Evolutionary conservation across 2,888 invertebrate species (phyloP), one percentile per base, ranked within the genome.

Genomic region (Tinea pellionella): DNA sequence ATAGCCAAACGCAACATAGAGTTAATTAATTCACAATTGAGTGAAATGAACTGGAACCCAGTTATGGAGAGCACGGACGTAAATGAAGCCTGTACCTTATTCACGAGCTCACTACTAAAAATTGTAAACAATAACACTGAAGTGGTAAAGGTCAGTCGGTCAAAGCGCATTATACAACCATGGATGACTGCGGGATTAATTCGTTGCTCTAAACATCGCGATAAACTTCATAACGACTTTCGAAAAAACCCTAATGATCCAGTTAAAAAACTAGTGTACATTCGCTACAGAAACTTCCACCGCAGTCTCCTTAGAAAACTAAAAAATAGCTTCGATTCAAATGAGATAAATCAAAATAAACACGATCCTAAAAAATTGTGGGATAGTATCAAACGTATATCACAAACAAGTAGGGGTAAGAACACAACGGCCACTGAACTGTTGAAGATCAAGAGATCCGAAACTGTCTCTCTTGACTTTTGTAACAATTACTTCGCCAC

Each of bases 131-230:
- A 24, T 6, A 3, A 6, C 24, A 3, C 24, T 3, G 3, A 24
- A 6, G 24, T 9, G 12, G 53, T 41, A 0, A 3, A 8, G 13
- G 19, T 63, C 1, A 61, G 61, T 7, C 61, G 61, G 7, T 60
- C 62, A 0, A 60, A 63, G 47, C 43, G 47, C 13, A 59, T 6
- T 12, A 1, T 63, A 3, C 59, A 63, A 19, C 63, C 62, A 15
- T 63, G 63, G 64, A 63, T 64, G 58, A 63, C 64, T 1, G 61
- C 63, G 0, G 64, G 63, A 0, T 32, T 63, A 7, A 57, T 63
- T 0, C 47, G 59, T 18, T 63, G 62, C 47, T 56, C 62, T 7
- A 58, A 51, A 57, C 60, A 61, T n/a, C 60, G 61, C 42, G 63
- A 64, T 42, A 57, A 43, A 12, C 58, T 64, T 0, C 64, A 64